Evolutionary conservation across 1,140 invertebrate species (phyloP).

Genomic region (Dryas iulia): DNA sequence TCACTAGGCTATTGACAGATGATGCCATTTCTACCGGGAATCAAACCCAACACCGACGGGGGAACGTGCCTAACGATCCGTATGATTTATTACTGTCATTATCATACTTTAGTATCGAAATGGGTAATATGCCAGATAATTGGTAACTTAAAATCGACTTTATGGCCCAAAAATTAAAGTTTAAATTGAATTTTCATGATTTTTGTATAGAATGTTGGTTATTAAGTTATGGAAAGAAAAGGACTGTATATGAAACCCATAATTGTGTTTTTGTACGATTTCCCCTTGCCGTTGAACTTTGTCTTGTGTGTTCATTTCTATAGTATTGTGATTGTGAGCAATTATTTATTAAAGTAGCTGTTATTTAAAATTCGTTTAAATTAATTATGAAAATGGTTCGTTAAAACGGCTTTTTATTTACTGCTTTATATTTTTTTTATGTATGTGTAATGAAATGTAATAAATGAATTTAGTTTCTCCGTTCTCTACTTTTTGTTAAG

Average conservation of each 20-base stretch:
- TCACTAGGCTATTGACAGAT: slow-evolving; percentile 76
- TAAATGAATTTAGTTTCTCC: too few relatives aligned
- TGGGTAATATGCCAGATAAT: slow-evolving; percentile 44
- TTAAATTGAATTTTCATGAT: neutral
- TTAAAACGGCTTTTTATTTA: too few relatives aligned
- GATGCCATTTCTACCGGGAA: slow-evolving; percentile 76
- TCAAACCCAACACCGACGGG: slow-evolving; percentile 68
- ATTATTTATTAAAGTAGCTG: neutral
- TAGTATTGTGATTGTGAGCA: neutral
- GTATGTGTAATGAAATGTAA: too few relatives aligned
- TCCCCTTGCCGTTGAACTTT: slow-evolving; percentile 46
- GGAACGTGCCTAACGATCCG: slow-evolving; percentile 74
- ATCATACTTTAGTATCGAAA: slow-evolving; percentile 39
- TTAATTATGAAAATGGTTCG: too few relatives aligned
- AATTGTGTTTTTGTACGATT: slow-evolving; percentile 65
- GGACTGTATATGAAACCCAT: slow-evolving; percentile 51
- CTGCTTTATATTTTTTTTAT: too few relatives aligned
- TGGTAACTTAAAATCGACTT: slow-evolving; percentile 11
- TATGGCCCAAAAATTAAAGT: neutral
- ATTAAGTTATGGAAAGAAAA: slow-evolving; percentile 37
- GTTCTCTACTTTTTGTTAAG: too few relatives aligned
- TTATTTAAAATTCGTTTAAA: neutral
- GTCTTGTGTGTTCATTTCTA: slow-evolving; percentile 10
- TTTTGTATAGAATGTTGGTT: slow-evolving; percentile 19
- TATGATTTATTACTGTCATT: slow-evolving; percentile 80